Percentiles rank a stretch among this genome's conserved stretches.
phyloP scores from a whole-genome alignment of 2,888 invertebrate species.

The Apamea sordens region DNA sequence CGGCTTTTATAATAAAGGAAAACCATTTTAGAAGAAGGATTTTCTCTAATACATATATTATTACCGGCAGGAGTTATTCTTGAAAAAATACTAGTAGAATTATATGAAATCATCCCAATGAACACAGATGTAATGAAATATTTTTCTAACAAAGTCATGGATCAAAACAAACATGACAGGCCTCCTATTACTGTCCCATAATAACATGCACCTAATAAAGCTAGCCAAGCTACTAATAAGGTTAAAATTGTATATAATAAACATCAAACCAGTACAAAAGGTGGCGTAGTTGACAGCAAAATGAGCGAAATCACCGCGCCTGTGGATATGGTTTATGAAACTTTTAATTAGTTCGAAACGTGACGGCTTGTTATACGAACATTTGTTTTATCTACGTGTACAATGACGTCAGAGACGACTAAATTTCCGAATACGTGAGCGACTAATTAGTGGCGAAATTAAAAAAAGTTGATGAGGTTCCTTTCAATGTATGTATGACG shows the following conservation, averaged over 20 bases:
- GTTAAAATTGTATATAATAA: conserved; percentile 46
- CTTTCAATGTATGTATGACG: conserved; percentile 21
- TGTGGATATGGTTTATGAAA: conserved; percentile 33
- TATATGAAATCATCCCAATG: conserved; percentile 8
- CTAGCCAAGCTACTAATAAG: conserved; percentile 25
- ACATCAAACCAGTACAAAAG: conserved; percentile 42
- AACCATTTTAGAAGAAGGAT: not conserved
- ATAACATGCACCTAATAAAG: conserved; percentile 25
- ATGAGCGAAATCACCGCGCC: conserved; percentile 22
- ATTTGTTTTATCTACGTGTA: conserved; percentile 42
- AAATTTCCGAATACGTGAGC: conserved; percentile 37
- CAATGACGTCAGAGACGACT: conserved; percentile 18
- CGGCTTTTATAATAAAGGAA: not conserved
- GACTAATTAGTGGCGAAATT: conserved; percentile 55
- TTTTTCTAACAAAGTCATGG: not conserved
- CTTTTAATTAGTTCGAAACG: conserved; percentile 45
- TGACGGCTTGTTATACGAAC: conserved; percentile 27
- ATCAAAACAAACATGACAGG: conserved; percentile 23
- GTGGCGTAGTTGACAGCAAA: conserved; percentile 36
- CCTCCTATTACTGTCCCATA: conserved; percentile 22
- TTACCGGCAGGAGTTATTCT: not conserved
- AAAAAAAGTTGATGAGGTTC: conserved; percentile 42
- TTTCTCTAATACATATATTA: not conserved
- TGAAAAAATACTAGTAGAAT: not conserved
- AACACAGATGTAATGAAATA: not conserved